These are phyloP conservation scores for Carposina sasakii DNA, from an alignment of 1,140 invertebrate species.

Conservation along the genomic window DNA sequence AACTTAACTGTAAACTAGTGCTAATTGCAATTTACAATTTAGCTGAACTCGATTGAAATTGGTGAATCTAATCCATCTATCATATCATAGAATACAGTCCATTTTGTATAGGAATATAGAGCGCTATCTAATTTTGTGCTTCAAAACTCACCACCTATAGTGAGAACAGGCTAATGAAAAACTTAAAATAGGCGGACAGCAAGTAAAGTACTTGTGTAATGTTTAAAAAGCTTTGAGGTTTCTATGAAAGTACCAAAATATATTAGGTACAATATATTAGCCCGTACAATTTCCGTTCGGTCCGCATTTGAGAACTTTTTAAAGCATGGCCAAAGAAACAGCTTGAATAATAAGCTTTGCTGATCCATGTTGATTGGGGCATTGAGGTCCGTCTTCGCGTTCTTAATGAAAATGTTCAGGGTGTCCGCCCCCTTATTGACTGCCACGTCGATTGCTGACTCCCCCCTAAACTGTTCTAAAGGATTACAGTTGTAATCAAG, in stretches of 20 bases:
- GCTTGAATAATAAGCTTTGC: slow-evolving; percentile 51
- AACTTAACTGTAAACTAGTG: too few relatives aligned
- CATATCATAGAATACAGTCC: too few relatives aligned
- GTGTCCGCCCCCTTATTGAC: slow-evolving; percentile 35
- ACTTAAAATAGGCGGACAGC: too few relatives aligned
- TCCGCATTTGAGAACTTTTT: slow-evolving; percentile 27
- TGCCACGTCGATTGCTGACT: slow-evolving; percentile 41
- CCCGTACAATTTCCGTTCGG: slow-evolving; percentile 35
- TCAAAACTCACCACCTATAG: too few relatives aligned
- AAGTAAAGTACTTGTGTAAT: too few relatives aligned
- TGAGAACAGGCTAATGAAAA: too few relatives aligned
- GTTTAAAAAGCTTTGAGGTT: too few relatives aligned
- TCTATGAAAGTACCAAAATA: neutral
- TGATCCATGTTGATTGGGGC: slow-evolving; percentile 42
- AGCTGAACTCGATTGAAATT: too few relatives aligned
- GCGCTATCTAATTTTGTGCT: too few relatives aligned
- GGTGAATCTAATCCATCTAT: too few relatives aligned
- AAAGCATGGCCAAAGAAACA: slow-evolving; percentile 43
- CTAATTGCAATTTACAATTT: too few relatives aligned
- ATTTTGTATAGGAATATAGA: too few relatives aligned
- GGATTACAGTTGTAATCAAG: slow-evolving; percentile 43
- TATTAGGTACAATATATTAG: neutral
- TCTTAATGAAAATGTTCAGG: slow-evolving; percentile 41
- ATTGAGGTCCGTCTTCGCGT: slow-evolving; percentile 42
- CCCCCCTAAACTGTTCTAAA: slow-evolving; percentile 39